phyloP scores from a whole-genome alignment of 2,888 invertebrate genomes.

The Eupithecia centaureata region DNA sequence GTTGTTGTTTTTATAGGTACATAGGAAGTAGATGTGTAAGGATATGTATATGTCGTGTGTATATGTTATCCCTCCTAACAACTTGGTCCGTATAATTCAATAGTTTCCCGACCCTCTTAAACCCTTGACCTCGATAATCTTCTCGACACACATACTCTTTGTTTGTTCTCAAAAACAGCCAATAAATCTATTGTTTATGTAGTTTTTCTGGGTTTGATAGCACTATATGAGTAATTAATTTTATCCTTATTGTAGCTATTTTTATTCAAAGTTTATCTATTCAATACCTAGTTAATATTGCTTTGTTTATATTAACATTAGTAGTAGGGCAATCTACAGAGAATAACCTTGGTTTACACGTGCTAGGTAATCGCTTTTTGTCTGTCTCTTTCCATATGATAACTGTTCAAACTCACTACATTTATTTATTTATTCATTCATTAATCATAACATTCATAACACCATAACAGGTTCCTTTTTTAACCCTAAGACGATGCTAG shows the following conservation, averaged over 20 bases:
- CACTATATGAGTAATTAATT: neutral
- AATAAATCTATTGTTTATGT: neutral
- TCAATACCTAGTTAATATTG: slow-evolving; percentile 1
- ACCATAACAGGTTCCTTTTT: too few species aligned
- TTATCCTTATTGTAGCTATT: neutral
- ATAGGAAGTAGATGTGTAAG: too few species aligned
- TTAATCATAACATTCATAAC: too few species aligned
- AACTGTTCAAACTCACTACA: too few species aligned
- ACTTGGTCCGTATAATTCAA: slow-evolving; percentile 11
- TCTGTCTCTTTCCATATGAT: slow-evolving; percentile 12
- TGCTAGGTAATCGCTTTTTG: slow-evolving; percentile 11
- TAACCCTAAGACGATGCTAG: too few species aligned
- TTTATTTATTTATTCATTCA: too few species aligned
- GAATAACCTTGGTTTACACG: slow-evolving; percentile 22
- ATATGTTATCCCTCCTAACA: neutral
- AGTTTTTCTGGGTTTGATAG: neutral
- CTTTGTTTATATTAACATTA: slow-evolving; percentile 15
- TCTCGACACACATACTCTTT: slow-evolving; percentile 9
- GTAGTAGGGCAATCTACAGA: neutral
- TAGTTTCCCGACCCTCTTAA: slow-evolving; percentile 9
- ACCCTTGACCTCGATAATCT: slow-evolving; percentile 10
- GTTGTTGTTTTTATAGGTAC: too few species aligned
- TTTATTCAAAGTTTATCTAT: neutral
- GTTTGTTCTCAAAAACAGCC: slow-evolving; percentile 4
- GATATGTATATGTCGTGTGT: neutral